Evolutionary conservation across 2,888 invertebrate genomes (phyloP).

Genomic region (Papilio elwesi): DNA sequence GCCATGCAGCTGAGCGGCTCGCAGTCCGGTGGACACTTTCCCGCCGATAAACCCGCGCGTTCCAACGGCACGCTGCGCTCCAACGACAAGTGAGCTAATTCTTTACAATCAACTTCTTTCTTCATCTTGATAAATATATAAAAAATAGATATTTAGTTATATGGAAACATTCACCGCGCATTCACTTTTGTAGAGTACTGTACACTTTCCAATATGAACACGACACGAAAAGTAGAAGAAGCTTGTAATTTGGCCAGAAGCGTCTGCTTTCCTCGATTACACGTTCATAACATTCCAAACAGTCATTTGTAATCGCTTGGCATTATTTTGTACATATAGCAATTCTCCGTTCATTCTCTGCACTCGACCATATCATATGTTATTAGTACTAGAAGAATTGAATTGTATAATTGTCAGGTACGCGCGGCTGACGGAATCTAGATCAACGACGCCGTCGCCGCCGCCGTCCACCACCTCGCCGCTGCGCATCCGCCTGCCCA

Average conservation of each 20-base stretch:
- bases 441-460: constrained; percentile 90
- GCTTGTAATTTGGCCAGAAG: too few species aligned
- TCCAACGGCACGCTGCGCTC: constrained; percentile 70
- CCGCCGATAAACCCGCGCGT: constrained; percentile 57
- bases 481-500: constrained; percentile 68
- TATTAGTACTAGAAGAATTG: constrained; percentile 38
- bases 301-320: neutral
- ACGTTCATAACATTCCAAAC: neutral
- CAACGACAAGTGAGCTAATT: constrained; percentile 70
- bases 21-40: constrained; percentile 73
- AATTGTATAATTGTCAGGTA: constrained; percentile 74
- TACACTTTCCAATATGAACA: too few species aligned
- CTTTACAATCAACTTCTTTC: neutral
- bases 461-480: constrained; percentile 82
- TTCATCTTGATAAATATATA: neutral
- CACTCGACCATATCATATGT: constrained; percentile 17
- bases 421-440: constrained; percentile 89
- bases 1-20: constrained; percentile 87
- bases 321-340: neutral
- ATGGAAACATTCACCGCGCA: neutral
- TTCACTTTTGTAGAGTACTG: neutral
- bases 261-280: neutral
- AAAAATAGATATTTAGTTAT: neutral
- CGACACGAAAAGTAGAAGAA: too few species aligned
- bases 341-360: neutral